These are phyloP conservation scores for Steinernema feltiae DNA, from an alignment of 1,140 invertebrate genomes.

Conservation along the genomic window DNA sequence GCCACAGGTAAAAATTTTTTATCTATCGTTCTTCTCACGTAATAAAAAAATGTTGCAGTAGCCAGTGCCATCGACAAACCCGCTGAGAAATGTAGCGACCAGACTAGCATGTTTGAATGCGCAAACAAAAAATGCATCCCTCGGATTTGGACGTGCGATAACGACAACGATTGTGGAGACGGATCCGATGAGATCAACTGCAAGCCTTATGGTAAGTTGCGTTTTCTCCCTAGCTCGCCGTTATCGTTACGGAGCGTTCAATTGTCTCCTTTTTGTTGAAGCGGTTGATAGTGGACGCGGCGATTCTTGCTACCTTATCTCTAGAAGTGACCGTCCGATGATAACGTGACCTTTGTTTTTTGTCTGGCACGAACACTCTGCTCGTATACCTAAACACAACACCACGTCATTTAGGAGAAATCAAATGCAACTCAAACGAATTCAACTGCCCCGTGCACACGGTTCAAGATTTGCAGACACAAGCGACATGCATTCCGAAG, in stretches of 20 bases:
- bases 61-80: too few relatives aligned
- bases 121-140: conserved; percentile 83
- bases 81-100: too few relatives aligned
- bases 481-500: conserved; percentile 64
- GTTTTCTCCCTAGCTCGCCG: background rate
- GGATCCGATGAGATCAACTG: conserved; percentile 71
- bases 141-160: conserved; percentile 73
- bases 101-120: conserved; percentile 82
- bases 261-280: background rate
- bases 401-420: conserved; percentile 14
- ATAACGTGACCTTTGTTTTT: conserved; percentile 1
- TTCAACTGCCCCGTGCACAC: conserved; percentile 30
- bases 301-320: background rate
- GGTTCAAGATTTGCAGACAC: conserved; percentile 19
- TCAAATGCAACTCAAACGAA: conserved; percentile 28
- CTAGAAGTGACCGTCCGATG: background rate
- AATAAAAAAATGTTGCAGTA: too few relatives aligned
- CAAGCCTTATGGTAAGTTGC: background rate
- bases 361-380: background rate
- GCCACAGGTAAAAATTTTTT: background rate
- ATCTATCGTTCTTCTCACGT: too few relatives aligned
- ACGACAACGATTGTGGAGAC: conserved; percentile 73
- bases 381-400: background rate
- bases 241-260: background rate
- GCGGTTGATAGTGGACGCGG: background rate